phyloP scores from a whole-genome alignment of 1,140 invertebrate genomes.

The Lasioglossum albipes region DNA sequence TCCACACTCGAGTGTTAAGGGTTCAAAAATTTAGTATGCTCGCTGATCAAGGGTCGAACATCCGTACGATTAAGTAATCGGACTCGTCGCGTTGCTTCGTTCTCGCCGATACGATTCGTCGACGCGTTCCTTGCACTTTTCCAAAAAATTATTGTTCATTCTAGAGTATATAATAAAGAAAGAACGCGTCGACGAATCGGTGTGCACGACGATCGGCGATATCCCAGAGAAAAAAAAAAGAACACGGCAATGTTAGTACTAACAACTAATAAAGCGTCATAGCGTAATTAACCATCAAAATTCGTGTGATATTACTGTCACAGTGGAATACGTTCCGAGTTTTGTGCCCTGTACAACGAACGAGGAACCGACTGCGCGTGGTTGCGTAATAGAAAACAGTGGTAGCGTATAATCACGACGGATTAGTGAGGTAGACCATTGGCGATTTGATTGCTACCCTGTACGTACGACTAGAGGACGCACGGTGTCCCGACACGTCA shows the following conservation, averaged over 20 bases:
- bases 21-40: too few species aligned
- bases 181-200: slow-evolving; percentile 18
- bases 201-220: slow-evolving; percentile 36
- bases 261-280: slow-evolving; percentile 74
- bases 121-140: neutral
- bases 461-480: neutral
- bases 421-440: slow-evolving; percentile 52
- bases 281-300: slow-evolving; percentile 70
- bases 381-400: slow-evolving; percentile 34
- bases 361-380: slow-evolving; percentile 23
- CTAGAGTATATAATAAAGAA: neutral
- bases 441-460: slow-evolving; percentile 32
- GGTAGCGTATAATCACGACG: slow-evolving; percentile 32
- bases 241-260: slow-evolving; percentile 73
- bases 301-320: slow-evolving; percentile 67
- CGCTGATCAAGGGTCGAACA: too few species aligned
- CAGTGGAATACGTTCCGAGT: slow-evolving; percentile 56
- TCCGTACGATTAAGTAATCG: neutral
- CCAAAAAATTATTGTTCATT: neutral
- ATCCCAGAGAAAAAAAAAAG: slow-evolving; percentile 29
- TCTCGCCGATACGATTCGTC: slow-evolving; percentile 11
- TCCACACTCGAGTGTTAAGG: too few species aligned
- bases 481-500: neutral
- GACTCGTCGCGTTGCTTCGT: slow-evolving; percentile 6
- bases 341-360: slow-evolving; percentile 44